A percentile compares a stretch with the other conserved stretches of the same genome.
phyloP scores from a whole-genome alignment of 2,888 invertebrate species.

The Rapana venosa region DNA sequence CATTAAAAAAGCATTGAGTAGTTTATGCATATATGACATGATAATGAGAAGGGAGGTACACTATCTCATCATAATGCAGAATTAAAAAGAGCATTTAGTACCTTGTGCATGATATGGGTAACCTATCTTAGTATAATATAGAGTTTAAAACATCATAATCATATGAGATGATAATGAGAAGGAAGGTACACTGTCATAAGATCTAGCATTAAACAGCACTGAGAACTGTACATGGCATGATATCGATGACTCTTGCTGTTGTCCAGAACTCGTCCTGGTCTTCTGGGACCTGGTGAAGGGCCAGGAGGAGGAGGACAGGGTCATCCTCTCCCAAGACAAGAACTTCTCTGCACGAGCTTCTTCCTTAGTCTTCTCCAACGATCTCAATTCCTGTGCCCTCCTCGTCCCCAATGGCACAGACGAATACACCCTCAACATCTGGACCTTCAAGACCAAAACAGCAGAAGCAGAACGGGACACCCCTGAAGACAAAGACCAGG shows the following conservation, averaged over 20 bases:
- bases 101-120: too few relatives aligned
- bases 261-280: conserved; percentile 26
- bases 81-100: too few relatives aligned
- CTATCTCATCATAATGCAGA: too few relatives aligned
- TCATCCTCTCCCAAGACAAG: not conserved
- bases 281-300: conserved; percentile 35
- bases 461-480: not conserved
- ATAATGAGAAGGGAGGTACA: too few relatives aligned
- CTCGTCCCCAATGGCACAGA: conserved; percentile 17
- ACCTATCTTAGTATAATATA: too few relatives aligned
- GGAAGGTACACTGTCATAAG: too few relatives aligned
- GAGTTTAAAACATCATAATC: too few relatives aligned
- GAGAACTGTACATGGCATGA: too few relatives aligned
- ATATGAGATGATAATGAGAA: too few relatives aligned
- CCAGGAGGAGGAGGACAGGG: not conserved
- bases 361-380: conserved; percentile 32
- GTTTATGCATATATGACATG: too few relatives aligned
- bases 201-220: too few relatives aligned
- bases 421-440: not conserved
- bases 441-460: not conserved
- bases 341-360: not conserved
- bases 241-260: not conserved
- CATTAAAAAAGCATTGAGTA: too few relatives aligned
- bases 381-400: conserved; percentile 12
- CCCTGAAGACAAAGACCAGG: not conserved